Conservation (phyloP, 2,888 invertebrate genomes). For the Parelbella ahira region DNA sequence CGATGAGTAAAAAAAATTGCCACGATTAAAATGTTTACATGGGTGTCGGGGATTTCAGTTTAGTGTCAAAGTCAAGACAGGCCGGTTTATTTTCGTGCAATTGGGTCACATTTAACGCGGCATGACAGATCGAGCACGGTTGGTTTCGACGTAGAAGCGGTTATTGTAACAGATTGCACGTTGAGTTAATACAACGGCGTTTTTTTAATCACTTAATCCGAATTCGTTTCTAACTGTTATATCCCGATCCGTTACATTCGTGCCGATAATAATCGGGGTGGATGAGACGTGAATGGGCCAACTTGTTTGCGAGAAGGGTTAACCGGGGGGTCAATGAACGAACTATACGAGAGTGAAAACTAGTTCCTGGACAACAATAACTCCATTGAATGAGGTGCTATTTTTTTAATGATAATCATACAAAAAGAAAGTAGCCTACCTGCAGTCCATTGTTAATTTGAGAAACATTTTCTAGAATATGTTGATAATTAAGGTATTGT, state of each 20-base stretch:
- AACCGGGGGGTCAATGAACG: conserved; percentile 4
- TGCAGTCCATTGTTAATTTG: too few species aligned
- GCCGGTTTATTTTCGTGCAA: conserved; percentile 29
- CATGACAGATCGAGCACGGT: conserved; percentile 20
- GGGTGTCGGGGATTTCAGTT: conserved; percentile 20
- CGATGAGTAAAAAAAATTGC: too few species aligned
- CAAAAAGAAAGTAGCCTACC: too few species aligned
- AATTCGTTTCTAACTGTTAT: too few species aligned
- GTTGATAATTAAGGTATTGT: too few species aligned
- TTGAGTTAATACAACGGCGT: conserved; percentile 2
- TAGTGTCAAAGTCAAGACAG: conserved; percentile 26
- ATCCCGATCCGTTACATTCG: too few species aligned
- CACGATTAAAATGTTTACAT: conserved; percentile 25
- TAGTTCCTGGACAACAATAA: background rate
- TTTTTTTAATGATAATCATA: background rate
- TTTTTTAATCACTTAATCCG: too few species aligned
- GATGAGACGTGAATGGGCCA: conserved; percentile 3
- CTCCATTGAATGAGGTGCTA: background rate
- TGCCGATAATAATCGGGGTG: background rate
- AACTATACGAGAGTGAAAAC: conserved; percentile 6
- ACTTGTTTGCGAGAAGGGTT: conserved; percentile 5
- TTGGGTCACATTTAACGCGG: conserved; percentile 30
- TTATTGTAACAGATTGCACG: conserved; percentile 12
- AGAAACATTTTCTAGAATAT: too few species aligned
- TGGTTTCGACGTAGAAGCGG: conserved; percentile 16